phyloP scores from a whole-genome alignment of 1,140 invertebrate genomes.

The Bicyclus anynana region DNA sequence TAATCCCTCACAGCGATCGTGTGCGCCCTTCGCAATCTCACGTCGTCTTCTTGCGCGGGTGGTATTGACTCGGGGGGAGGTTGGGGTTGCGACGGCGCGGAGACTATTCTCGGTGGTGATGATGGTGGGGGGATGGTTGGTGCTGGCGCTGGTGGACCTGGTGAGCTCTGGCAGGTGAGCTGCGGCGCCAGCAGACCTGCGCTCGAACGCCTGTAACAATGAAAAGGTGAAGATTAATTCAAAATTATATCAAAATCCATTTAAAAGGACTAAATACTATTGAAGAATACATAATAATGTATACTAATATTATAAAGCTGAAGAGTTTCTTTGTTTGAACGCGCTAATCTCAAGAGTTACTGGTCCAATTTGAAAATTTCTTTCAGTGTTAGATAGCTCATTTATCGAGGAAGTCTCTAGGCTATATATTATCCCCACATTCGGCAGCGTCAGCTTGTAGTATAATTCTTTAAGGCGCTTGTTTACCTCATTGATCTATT shows the following conservation, averaged over 20 bases:
- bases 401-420: too few species aligned
- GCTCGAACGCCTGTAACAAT: slow-evolving; percentile 65
- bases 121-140: slow-evolving; percentile 58
- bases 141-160: slow-evolving; percentile 49
- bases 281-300: too few species aligned
- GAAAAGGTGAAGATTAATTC: slow-evolving; percentile 1
- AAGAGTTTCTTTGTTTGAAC: too few species aligned
- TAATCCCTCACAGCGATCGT: slow-evolving; percentile 77
- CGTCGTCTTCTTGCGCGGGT: slow-evolving; percentile 62
- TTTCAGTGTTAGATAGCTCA: too few species aligned
- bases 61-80: slow-evolving; percentile 52
- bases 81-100: slow-evolving; percentile 46
- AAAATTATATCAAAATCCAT: not conserved
- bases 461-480: too few species aligned
- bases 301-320: too few species aligned
- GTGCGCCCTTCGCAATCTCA: slow-evolving; percentile 58
- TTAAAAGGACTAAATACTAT: not conserved
- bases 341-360: too few species aligned
- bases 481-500: too few species aligned
- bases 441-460: too few species aligned
- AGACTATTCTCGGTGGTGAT: slow-evolving; percentile 57
- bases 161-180: slow-evolving; percentile 63
- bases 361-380: too few species aligned
- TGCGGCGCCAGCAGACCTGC: slow-evolving; percentile 61
- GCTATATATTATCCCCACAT: too few species aligned